Evolutionary conservation across 64 coral and sea anemone genomes (phyloP).

Genomic region (Actinia tenebrosa): DNA sequence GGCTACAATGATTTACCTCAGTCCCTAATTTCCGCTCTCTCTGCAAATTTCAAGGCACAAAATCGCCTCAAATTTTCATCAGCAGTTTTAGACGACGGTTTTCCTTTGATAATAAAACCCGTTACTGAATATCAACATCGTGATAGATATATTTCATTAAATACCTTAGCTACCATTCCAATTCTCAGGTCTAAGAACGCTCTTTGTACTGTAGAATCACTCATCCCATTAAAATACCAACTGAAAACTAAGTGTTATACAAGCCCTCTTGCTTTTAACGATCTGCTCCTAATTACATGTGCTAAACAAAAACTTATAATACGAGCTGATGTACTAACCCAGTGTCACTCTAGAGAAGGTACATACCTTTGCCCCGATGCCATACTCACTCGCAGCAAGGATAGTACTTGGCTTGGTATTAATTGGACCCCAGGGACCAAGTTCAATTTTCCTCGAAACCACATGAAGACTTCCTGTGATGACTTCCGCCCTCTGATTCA

Average conservation of each 20-base stretch:
- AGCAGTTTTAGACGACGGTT: not conserved
- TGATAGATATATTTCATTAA: not conserved
- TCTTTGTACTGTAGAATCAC: conserved; percentile 1
- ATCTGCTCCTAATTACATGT: not conserved
- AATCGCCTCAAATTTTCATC: not conserved
- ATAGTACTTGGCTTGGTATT: conserved; percentile 11
- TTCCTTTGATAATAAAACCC: not conserved
- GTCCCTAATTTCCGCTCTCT: conserved; percentile 12
- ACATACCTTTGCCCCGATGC: conserved; percentile 2
- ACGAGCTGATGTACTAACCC: not conserved
- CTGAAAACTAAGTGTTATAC: not conserved
- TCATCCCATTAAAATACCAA: not conserved
- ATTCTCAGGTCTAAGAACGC: not conserved
- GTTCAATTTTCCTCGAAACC: not conserved
- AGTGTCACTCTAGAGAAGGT: not conserved
- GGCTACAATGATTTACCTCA: conserved; percentile 35
- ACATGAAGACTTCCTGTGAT: not conserved
- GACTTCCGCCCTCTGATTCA: not conserved
- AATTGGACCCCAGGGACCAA: not conserved
- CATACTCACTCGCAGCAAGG: not conserved
- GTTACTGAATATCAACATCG: not conserved
- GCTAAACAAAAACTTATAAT: conserved; percentile 2
- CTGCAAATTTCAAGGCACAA: not conserved
- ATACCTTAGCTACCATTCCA: not conserved
- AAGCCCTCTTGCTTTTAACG: not conserved